Conservation (phyloP, 2,888 invertebrate genomes). For the Eupithecia subfuscata region DNA sequence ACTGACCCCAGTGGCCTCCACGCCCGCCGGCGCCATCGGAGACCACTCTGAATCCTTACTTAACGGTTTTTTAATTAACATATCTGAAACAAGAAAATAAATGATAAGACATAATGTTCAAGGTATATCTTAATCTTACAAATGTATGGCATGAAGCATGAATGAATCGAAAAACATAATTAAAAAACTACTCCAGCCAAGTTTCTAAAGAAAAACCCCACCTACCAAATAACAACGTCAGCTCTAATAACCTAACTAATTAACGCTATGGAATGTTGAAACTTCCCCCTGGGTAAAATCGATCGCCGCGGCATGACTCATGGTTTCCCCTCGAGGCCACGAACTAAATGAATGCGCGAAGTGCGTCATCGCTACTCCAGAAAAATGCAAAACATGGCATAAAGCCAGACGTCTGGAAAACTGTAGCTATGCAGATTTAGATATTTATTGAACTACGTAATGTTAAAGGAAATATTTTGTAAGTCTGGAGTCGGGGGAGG, state of each 20-base stretch:
- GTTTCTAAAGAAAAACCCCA: neutral
- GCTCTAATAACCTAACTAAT: neutral
- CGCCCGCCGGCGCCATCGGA: constrained; percentile 72
- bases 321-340: constrained; percentile 20
- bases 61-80: constrained; percentile 84
- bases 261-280: neutral
- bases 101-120: neutral
- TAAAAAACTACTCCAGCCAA: neutral
- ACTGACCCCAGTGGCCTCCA: constrained; percentile 73
- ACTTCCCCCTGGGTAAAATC: constrained; percentile 14
- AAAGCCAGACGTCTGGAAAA: constrained; percentile 36
- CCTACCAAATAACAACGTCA: neutral
- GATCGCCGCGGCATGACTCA: constrained; percentile 25
- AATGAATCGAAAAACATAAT: neutral
- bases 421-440: constrained; percentile 24
- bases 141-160: neutral
- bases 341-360: constrained; percentile 4
- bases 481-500: neutral
- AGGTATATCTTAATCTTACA: neutral
- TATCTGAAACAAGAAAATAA: constrained; percentile 63
- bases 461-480: neutral
- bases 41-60: constrained; percentile 80
- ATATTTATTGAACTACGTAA: neutral
- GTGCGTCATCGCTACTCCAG: constrained; percentile 37
- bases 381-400: constrained; percentile 35